phyloP scores from a whole-genome alignment of 92 coral and sea anemone species.

The Pocillopora grandis region DNA sequence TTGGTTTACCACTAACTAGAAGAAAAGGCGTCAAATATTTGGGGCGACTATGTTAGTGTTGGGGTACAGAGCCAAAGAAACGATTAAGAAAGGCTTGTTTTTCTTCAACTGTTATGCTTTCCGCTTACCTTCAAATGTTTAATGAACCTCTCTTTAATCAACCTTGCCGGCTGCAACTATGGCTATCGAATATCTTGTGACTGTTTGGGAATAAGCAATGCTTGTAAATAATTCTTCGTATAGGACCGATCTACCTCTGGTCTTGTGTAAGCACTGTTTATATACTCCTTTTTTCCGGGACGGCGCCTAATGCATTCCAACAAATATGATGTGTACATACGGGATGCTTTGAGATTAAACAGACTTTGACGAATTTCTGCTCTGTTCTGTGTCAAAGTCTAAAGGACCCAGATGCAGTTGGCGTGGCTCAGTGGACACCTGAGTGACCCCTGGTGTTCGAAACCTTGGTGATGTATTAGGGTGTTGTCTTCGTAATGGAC shows the following conservation, averaged over 20 bases:
- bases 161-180: no score
- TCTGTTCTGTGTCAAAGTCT: conserved; percentile 25
- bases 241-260: neutral
- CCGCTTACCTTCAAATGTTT: no score
- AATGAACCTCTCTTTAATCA: no score
- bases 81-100: no score
- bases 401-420: conserved; percentile 1
- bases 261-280: neutral
- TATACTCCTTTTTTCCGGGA: conserved; percentile 17
- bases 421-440: conserved; percentile 1
- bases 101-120: no score
- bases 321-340: conserved; percentile 14
- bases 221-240: neutral
- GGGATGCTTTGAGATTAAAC: conserved; percentile 34
- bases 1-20: no score
- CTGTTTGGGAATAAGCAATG: neutral
- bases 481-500: neutral
- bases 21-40: no score
- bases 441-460: conserved; percentile 19
- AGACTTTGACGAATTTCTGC: conserved; percentile 25
- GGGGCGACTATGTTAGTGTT: no score
- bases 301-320: neutral
- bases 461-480: neutral
- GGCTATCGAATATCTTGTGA: neutral
- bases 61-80: no score